phyloP scores from a whole-genome alignment of 2,797 vertebrate genomes.

The Odontamblyopus rebecca region DNA sequence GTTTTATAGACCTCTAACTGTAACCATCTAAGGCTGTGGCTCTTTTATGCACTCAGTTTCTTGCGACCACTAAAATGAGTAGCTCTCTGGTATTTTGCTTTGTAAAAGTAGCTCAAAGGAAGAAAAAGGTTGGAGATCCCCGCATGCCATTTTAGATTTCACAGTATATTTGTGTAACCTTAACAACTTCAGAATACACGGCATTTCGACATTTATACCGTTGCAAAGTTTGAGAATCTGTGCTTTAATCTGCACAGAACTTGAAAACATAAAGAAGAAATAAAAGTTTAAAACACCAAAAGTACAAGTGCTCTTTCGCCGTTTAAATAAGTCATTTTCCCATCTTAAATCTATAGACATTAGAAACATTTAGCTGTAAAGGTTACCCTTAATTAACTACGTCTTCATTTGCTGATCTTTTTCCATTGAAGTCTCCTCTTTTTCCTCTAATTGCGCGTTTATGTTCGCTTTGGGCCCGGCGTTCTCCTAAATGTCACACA shows the following conservation, averaged over 20 bases:
- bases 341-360: not conserved
- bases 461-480: conserved; percentile 3
- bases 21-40: too few relatives aligned
- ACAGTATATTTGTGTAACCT: too few relatives aligned
- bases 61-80: too few relatives aligned
- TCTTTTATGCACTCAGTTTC: too few relatives aligned
- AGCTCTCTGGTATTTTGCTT: too few relatives aligned
- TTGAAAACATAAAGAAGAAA: not conserved
- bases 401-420: conserved; percentile 2
- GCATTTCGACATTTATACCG: not conserved
- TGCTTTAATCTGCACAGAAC: not conserved
- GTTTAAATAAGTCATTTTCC: not conserved
- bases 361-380: not conserved
- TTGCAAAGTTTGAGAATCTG: not conserved
- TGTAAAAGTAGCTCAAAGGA: too few relatives aligned
- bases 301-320: not conserved
- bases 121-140: too few relatives aligned
- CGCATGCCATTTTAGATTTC: too few relatives aligned
- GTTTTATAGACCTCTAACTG: too few relatives aligned
- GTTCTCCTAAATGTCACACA: conserved; percentile 55
- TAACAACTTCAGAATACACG: not conserved
- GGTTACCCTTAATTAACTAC: conserved; percentile 7
- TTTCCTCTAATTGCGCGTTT: conserved; percentile 4
- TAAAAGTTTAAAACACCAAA: not conserved
- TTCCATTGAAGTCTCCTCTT: not conserved